phyloP scores from a whole-genome alignment of 2,797 vertebrate species.

The Channallabes apus region DNA sequence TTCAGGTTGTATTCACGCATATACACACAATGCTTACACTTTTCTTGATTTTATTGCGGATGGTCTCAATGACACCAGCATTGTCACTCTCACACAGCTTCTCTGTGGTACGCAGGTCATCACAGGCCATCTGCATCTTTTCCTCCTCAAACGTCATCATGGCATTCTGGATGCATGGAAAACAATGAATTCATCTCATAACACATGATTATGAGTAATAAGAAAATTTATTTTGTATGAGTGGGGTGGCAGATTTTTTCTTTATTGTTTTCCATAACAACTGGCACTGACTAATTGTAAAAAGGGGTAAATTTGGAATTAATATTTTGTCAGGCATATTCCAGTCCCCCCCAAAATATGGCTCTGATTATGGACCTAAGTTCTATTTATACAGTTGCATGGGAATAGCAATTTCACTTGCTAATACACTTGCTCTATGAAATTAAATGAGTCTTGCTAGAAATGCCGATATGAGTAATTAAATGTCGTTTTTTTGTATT shows the following conservation, averaged over 20 bases:
- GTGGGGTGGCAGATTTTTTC: not conserved
- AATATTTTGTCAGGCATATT: not conserved
- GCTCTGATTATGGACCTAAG: not conserved
- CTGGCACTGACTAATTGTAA: not conserved
- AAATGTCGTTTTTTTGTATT: not conserved
- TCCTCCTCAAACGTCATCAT: slow-evolving; percentile 99
- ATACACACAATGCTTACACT: slow-evolving; percentile 82
- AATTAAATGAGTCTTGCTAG: not conserved
- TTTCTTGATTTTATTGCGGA: slow-evolving; percentile 97
- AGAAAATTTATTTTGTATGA: not conserved
- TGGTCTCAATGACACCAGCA: slow-evolving; percentile 90
- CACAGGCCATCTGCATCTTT: slow-evolving; percentile 96
- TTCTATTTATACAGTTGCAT: not conserved
- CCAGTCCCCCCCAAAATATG: too few relatives aligned
- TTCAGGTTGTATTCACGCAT: not conserved
- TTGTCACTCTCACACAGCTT: slow-evolving; percentile 95
- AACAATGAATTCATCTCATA: not conserved
- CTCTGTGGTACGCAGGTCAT: slow-evolving; percentile 93
- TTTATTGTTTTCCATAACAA: not conserved
- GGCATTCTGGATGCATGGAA: slow-evolving; percentile 79
- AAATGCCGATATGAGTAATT: not conserved
- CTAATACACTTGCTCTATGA: not conserved
- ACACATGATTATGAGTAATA: not conserved
- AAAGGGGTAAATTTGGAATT: not conserved
- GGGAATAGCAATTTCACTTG: not conserved